Evolutionary conservation across 2,888 invertebrate genomes (phyloP).

Genomic region (Oscheius sp.): DNA sequence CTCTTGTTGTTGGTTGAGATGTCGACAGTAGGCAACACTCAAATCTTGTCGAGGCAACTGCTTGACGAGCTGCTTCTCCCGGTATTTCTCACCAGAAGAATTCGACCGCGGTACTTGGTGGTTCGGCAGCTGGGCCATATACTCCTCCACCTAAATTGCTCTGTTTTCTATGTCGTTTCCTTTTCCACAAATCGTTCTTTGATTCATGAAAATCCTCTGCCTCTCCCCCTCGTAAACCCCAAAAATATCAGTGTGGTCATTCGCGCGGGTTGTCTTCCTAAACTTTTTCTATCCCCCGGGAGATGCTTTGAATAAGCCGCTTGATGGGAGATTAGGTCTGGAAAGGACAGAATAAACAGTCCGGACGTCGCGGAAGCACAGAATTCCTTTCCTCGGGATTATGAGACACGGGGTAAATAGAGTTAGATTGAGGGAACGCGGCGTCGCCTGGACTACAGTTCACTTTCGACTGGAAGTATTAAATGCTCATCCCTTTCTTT

Average conservation of each 20-base stretch:
- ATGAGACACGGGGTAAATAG: constrained; percentile 22
- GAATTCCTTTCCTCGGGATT: constrained; percentile 7
- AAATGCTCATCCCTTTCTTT: too few relatives aligned
- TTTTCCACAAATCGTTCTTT: constrained; percentile 1
- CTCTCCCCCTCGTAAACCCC: constrained; percentile 17
- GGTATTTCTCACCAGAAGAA: constrained; percentile 83
- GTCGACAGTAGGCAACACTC: constrained; percentile 87
- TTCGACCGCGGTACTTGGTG: constrained; percentile 84
- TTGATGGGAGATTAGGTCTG: constrained; percentile 18
- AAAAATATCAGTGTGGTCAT: constrained; percentile 22
- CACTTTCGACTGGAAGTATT: background rate
- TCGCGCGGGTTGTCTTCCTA: background rate
- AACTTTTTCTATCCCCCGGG: background rate
- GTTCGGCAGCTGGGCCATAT: constrained; percentile 88
- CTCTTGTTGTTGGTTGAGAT: constrained; percentile 80
- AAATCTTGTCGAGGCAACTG: constrained; percentile 93
- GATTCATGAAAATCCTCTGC: constrained; percentile 14
- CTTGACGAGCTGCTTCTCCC: constrained; percentile 83
- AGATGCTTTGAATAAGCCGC: constrained; percentile 29
- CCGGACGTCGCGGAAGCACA: too few relatives aligned
- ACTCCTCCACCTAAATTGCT: constrained; percentile 84
- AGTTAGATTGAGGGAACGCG: background rate
- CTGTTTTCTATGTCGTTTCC: background rate
- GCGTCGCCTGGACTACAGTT: background rate
- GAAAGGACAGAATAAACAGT: constrained; percentile 26